Evolutionary conservation across 2,888 invertebrate genomes (phyloP), one percentile per base, ranked within the genome.

Genomic region (Deilephila porcellus): DNA sequence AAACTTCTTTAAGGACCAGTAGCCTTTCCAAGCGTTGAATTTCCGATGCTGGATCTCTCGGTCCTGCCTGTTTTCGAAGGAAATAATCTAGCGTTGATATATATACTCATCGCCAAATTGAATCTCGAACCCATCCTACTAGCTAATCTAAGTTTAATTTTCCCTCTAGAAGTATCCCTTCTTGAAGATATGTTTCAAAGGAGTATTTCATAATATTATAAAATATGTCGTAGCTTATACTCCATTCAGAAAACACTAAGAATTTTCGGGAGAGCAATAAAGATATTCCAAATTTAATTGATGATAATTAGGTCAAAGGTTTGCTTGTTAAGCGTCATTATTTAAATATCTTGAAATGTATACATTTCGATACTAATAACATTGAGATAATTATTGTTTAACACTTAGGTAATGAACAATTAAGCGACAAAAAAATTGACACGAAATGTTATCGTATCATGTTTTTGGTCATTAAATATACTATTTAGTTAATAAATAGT

Each of bases 401-500:
- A 32, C 14, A 60, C 14, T 29, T 29, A 29, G 20, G 29, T 70
- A 56, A 70, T 70, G 67, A 52, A 17, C 19, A 71, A 71, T 60
- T 71, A 60, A 60, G 60, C 60, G 71, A 20, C 59, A 71, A 71
- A 71, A 62, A 60, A 52, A 67, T 52, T 67, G 45, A 67, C 67
- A 60, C 25, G 7, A 45, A 45, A 71, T 60, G 71, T 71, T 71
- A 71, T 71, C 71, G 17, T 25, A 37, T 71, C 60, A 19, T 45
- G 29, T 71, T 20, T 71, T 45, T n/a, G 8, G 17, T 71, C 20
- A 60, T 71, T 45, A 71, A 20, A 45, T 60, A 60, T 60, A 17
- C 7, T 45, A 71, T 45, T 60, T 37, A 59, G 59, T 34, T 71
- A 60, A 71, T 71, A 25, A 60, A 34, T 34, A 37, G n/a, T 20